Percentiles rank a stretch among this genome's conserved stretches.
These are phyloP conservation scores for Capromys pilorides DNA, from an alignment of 2,797 vertebrate species.

Conservation along the genomic window DNA sequence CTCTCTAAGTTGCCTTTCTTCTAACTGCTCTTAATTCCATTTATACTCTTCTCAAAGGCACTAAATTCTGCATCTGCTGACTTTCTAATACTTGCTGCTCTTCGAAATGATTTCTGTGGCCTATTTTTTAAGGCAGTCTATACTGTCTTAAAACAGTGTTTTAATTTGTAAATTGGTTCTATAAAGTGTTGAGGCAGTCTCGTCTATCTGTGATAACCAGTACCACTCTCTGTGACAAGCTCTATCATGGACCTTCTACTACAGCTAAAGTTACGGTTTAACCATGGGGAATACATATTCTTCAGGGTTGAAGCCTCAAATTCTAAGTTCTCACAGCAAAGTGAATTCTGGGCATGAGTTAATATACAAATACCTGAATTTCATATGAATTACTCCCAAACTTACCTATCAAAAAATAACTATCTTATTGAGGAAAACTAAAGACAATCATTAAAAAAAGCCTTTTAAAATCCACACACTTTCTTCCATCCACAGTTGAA, in stretches of 20 bases:
- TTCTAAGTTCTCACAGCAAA: conserved; percentile 63
- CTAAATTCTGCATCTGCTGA: conserved; percentile 83
- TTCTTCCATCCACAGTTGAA: conserved; percentile 96
- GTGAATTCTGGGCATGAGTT: conserved; percentile 71
- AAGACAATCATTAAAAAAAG: conserved; percentile 75
- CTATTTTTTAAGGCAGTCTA: conserved; percentile 74
- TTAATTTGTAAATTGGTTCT: conserved; percentile 28
- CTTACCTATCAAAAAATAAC: conserved; percentile 74
- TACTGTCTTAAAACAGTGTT: conserved; percentile 71
- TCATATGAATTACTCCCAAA: conserved; percentile 83
- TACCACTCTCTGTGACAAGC: conserved; percentile 70
- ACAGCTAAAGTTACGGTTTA: conserved; percentile 70
- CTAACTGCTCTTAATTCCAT: conserved; percentile 77
- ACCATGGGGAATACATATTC: conserved; percentile 71
- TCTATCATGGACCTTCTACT: conserved; percentile 65
- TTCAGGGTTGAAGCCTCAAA: conserved; percentile 65
- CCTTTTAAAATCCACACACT: conserved; percentile 81
- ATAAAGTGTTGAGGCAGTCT: conserved; percentile 61
- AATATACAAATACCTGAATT: conserved; percentile 82
- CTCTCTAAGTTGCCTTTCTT: conserved; percentile 77
- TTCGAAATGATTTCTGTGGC: conserved; percentile 77
- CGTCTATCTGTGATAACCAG: conserved; percentile 64
- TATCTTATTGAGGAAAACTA: conserved; percentile 66
- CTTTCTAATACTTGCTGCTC: conserved; percentile 81
- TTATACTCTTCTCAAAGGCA: conserved; percentile 85